A percentile compares a stretch with the other conserved stretches of the same genome.
These are phyloP conservation scores for Patagioenas fasciata DNA, from an alignment of 2,113 vertebrate species.

Conservation along the genomic window DNA sequence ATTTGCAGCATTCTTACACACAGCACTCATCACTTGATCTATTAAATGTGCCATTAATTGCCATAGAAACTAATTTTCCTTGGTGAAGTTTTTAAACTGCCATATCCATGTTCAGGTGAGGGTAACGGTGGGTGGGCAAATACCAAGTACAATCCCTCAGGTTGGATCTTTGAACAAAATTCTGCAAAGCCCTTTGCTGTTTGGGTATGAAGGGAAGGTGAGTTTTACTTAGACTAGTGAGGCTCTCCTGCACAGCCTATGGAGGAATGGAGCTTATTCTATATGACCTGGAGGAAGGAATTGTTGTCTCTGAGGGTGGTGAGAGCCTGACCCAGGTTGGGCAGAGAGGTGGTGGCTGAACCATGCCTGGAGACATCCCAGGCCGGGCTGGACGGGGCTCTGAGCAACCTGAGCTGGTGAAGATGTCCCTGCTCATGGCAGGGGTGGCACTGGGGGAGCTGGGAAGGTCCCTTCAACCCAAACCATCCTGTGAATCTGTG, in stretches of 20 bases:
- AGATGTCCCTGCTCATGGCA: too few species aligned
- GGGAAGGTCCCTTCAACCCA: too few species aligned
- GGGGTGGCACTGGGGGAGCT: too few species aligned
- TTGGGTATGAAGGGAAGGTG: not conserved
- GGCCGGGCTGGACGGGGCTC: too few species aligned
- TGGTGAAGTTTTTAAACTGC: slow-evolving; percentile 21
- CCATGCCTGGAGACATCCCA: too few species aligned
- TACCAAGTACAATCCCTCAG: not conserved
- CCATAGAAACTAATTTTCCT: slow-evolving; percentile 64
- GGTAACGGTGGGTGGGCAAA: not conserved
- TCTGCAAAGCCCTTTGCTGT: not conserved
- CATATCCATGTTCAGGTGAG: not conserved
- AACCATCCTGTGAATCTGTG: too few species aligned
- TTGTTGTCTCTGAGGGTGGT: too few species aligned
- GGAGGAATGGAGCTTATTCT: not conserved
- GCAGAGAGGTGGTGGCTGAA: too few species aligned
- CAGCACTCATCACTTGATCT: slow-evolving; percentile 18
- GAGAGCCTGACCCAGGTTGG: too few species aligned
- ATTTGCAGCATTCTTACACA: not conserved
- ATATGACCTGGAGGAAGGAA: too few species aligned
- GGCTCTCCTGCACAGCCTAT: fast-evolving
- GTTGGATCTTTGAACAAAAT: not conserved
- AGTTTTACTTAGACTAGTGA: not conserved
- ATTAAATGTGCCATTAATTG: slow-evolving; percentile 45
- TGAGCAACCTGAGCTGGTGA: too few species aligned